Percentiles rank a stretch among this genome's conserved stretches.
Conservation (phyloP, 2,888 invertebrate species). For the Yponomeuta evonymella region DNA sequence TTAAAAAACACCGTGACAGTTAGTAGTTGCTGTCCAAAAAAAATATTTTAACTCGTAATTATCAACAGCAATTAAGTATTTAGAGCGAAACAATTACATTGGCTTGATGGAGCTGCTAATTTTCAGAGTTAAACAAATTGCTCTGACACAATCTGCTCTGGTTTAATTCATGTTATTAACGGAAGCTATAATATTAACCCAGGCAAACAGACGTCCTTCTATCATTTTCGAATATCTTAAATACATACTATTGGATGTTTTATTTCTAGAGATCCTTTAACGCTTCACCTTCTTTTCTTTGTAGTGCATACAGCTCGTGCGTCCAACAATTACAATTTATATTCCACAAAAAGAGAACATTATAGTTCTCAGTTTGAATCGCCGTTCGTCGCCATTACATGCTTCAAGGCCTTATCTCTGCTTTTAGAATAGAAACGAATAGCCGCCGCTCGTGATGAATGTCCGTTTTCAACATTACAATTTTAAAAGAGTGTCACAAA, state of each 20-base stretch:
- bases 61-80: slow-evolving; percentile 43
- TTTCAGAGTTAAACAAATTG: slow-evolving; percentile 31
- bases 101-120: slow-evolving; percentile 39
- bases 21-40: not conserved
- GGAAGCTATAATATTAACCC: not conserved
- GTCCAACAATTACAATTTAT: slow-evolving; percentile 20
- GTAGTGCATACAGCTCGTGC: slow-evolving; percentile 4
- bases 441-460: slow-evolving; percentile 41
- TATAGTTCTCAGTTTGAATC: not conserved
- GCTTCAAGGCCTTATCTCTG: slow-evolving; percentile 19
- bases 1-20: not conserved
- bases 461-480: slow-evolving; percentile 44
- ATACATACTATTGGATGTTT: not conserved
- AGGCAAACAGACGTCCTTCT: too few species aligned
- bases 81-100: slow-evolving; percentile 58
- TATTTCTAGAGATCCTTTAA: slow-evolving; percentile 6
- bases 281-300: not conserved
- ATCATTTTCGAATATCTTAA: not conserved
- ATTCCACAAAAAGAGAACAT: slow-evolving; percentile 21
- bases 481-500: slow-evolving; percentile 51
- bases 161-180: slow-evolving; percentile 5
- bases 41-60: slow-evolving; percentile 28
- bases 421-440: slow-evolving; percentile 23
- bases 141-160: slow-evolving; percentile 12
- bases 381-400: slow-evolving; percentile 18